Percentiles rank a stretch among this genome's conserved stretches.
Evolutionary conservation across 1,140 invertebrate species (phyloP).

Genomic region (Uloborus diversus): DNA sequence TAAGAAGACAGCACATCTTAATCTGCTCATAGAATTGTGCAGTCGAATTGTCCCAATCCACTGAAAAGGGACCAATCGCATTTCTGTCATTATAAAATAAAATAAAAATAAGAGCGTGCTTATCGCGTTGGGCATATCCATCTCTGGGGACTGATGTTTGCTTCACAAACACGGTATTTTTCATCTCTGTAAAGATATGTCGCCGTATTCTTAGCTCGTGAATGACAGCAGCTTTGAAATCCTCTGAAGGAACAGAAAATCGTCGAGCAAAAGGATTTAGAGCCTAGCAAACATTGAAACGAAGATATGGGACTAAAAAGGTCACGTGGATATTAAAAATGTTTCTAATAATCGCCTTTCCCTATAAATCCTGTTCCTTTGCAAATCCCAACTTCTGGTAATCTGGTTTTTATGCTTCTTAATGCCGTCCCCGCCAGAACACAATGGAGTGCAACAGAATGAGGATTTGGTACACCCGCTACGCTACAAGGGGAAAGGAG

Average conservation of each 20-base stretch:
- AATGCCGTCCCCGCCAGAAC: slow-evolving; percentile 29
- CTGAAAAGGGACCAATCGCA: not conserved
- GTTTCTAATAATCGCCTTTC: slow-evolving; percentile 56
- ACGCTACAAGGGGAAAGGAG: not conserved
- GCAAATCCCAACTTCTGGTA: slow-evolving; percentile 44
- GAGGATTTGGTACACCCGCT: slow-evolving; percentile 15
- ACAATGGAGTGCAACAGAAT: slow-evolving; percentile 45
- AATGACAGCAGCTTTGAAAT: slow-evolving; percentile 44
- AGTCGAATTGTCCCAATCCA: not conserved
- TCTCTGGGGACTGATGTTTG: not conserved
- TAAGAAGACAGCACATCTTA: no score
- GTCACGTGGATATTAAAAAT: slow-evolving; percentile 56
- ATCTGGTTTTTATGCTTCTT: slow-evolving; percentile 54
- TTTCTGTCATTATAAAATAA: not conserved
- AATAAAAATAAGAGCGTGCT: not conserved
- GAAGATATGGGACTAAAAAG: slow-evolving; percentile 16
- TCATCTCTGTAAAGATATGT: not conserved
- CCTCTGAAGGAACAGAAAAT: slow-evolving; percentile 39
- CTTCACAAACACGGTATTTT: not conserved
- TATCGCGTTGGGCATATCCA: not conserved
- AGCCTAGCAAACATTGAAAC: not conserved
- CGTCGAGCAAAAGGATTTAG: slow-evolving; percentile 44
- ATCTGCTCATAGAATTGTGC: no score
- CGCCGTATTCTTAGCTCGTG: slow-evolving; percentile 18
- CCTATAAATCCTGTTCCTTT: slow-evolving; percentile 51